Evolutionary conservation across 2,888 invertebrate species (phyloP).

Genomic region (Subacronicta megacephala): DNA sequence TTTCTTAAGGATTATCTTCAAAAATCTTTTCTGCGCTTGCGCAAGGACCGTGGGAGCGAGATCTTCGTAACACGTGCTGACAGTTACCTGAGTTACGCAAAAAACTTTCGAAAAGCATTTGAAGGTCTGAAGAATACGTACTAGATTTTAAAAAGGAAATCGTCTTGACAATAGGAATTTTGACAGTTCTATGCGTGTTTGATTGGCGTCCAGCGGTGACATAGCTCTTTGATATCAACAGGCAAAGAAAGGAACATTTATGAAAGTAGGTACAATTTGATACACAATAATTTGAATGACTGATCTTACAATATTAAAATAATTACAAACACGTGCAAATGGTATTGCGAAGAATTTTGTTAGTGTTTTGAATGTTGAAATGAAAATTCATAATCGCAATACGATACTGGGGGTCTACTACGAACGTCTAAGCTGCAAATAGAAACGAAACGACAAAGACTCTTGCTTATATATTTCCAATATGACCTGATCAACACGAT

Average conservation of each 20-base stretch:
- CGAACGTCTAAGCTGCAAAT: too few species aligned
- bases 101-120: slow-evolving; percentile 56
- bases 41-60: slow-evolving; percentile 80
- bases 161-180: slow-evolving; percentile 36
- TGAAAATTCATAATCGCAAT: too few species aligned
- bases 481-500: too few species aligned
- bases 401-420: too few species aligned
- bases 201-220: slow-evolving; percentile 64
- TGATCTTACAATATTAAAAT: slow-evolving; percentile 1
- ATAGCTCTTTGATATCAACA: slow-evolving; percentile 29
- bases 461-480: too few species aligned
- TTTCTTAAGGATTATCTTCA: slow-evolving; percentile 64
- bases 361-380: too few species aligned
- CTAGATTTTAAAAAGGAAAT: slow-evolving; percentile 42
- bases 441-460: too few species aligned
- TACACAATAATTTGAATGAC: slow-evolving; percentile 3
- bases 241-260: slow-evolving; percentile 3
- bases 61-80: slow-evolving; percentile 71
- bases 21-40: slow-evolving; percentile 74
- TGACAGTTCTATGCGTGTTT: slow-evolving; percentile 63
- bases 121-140: slow-evolving; percentile 42
- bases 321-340: slow-evolving; percentile 15
- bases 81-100: slow-evolving; percentile 72
- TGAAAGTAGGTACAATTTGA: slow-evolving; percentile 17
- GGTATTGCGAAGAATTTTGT: neutral